Evolutionary conservation across 2,888 invertebrate genomes (phyloP).

Genomic region (Plebejus anna): DNA sequence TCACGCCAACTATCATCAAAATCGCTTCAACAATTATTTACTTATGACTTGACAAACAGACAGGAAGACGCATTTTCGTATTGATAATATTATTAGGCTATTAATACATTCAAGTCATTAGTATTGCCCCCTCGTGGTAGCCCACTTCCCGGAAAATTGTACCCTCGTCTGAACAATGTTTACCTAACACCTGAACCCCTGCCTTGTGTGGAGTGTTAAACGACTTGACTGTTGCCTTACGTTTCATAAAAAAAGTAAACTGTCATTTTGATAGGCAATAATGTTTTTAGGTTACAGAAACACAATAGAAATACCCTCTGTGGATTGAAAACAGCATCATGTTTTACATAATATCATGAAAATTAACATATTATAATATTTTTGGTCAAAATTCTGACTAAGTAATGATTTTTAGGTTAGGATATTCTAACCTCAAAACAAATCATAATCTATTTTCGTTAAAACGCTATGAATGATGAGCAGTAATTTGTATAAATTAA

Average conservation of each 20-base stretch:
- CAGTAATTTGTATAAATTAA: background rate
- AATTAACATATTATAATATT: too few relatives aligned
- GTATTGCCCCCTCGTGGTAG: constrained; percentile 21
- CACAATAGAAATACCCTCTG: too few relatives aligned
- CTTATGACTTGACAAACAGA: too few relatives aligned
- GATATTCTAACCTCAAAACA: background rate
- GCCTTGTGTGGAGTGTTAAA: constrained; percentile 17
- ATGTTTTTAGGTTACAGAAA: background rate
- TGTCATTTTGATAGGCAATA: constrained; percentile 15
- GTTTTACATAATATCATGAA: too few relatives aligned
- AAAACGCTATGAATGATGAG: background rate
- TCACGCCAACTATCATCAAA: too few relatives aligned
- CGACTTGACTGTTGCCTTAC: constrained; percentile 9
- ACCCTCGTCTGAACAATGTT: constrained; percentile 32
- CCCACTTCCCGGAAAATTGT: constrained; percentile 32
- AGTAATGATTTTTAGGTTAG: background rate
- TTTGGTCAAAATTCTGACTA: background rate
- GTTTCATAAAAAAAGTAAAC: background rate
- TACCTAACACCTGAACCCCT: constrained; percentile 34
- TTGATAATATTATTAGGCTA: background rate
- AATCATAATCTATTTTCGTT: background rate
- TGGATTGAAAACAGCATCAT: too few relatives aligned
- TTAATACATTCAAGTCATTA: constrained; percentile 6
- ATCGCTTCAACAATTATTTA: too few relatives aligned
- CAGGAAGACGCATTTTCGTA: too few relatives aligned